Base-by-base conservation (phyloP, 2,797 vertebrate genomes). In the Naso thynnoides region DNA sequence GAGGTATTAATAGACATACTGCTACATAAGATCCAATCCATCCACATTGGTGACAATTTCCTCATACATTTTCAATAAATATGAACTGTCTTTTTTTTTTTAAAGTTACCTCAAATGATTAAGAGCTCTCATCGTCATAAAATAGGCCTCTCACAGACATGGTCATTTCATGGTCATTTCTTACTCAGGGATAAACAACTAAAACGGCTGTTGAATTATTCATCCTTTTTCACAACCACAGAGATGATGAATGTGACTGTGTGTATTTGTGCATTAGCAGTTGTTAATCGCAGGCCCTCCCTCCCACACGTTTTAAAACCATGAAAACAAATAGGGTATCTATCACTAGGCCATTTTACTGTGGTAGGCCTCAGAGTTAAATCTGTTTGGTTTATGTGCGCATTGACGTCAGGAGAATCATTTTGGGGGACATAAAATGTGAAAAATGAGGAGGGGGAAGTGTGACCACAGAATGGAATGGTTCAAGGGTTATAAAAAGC, bases 191-290 rank as follows among this genome's bases (percentile, higher is more conserved):
- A 86, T 81, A 87, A 90, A 87, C 88, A 83, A 76, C 71, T 71
- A 78, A 80, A 89, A 84, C 29, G 41, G 38, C 60, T 79, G 57
- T 63, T 87, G 69, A 88, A 91, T 92, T 87, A 90, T 89, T 90
- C 76, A 88, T 85, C 58, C 41, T 54, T 84, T 81, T 70, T 81
- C 78, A 84, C 73, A 83, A 57, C 66, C 60, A 59, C 38, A 42
- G 58, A 81, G 71, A 86, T 81, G 76, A 88, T 77, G 33, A 86
- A 84, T 82, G 73, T 52, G 55, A 74, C 63, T 41, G 49, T 31
- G 26, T 61, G 41, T 74, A 38, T 59, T 27, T 76, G 65, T 48
- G 38, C 52, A 67, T 83, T 78, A 70, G 67, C 23, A 63, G 63
- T 77, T 65, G 60, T 60, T 88, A 83, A 86, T 70, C 68, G 70